Evolutionary conservation across 2,888 invertebrate species (phyloP).

Genomic region (Platerodrilus igneus): DNA sequence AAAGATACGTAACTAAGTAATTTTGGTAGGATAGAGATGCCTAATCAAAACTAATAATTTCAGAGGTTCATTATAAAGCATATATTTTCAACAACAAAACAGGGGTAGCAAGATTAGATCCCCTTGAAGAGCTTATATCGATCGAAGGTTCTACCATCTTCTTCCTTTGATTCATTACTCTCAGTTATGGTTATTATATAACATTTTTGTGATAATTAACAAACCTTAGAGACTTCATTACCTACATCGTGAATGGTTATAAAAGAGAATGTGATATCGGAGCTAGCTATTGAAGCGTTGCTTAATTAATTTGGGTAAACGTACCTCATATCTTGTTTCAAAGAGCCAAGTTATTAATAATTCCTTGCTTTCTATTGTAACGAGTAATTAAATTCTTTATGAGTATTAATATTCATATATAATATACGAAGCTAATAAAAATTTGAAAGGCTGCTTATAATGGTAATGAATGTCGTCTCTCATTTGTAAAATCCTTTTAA

Average conservation of each 20-base stretch:
- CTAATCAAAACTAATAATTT: no score
- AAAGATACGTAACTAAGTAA: no score
- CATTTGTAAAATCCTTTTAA: conserved; percentile 14
- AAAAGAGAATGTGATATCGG: conserved; percentile 21
- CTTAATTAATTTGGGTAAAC: conserved; percentile 21
- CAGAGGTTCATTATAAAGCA: no score
- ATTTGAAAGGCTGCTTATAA: background rate
- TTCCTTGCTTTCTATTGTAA: conserved; percentile 5
- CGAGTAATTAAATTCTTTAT: conserved; percentile 6
- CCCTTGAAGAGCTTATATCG: conserved; percentile 15
- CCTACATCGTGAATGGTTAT: conserved; percentile 17
- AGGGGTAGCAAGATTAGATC: conserved; percentile 7
- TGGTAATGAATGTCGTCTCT: conserved; percentile 1
- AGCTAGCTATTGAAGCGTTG: conserved; percentile 15
- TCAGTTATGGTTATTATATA: conserved; percentile 29
- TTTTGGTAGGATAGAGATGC: no score
- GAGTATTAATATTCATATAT: conserved; percentile 4
- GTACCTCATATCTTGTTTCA: conserved; percentile 18
- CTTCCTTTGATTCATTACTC: conserved; percentile 30
- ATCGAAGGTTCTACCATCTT: conserved; percentile 13
- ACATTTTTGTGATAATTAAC: conserved; percentile 30
- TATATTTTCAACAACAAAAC: conserved; percentile 11
- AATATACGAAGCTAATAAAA: conserved; percentile 6
- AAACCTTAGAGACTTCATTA: conserved; percentile 25
- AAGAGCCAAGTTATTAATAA: conserved; percentile 7